Evolutionary conservation across 1,140 invertebrate genomes (phyloP).

Genomic region (Neocloeon triangulifer): DNA sequence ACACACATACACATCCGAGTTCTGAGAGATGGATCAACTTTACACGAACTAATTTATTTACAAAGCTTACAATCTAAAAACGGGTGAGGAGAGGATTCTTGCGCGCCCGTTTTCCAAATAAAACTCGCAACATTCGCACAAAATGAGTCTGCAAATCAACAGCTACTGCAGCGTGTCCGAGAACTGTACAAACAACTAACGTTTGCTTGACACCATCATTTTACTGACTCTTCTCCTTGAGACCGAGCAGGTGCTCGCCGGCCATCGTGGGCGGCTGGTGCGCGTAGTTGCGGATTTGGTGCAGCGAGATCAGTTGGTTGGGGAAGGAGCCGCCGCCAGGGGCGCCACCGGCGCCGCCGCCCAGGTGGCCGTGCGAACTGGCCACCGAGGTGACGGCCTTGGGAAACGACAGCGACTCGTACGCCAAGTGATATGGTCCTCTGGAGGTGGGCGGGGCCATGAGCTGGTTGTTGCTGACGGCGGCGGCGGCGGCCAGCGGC

Average conservation of each 20-base stretch:
- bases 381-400: constrained; percentile 14
- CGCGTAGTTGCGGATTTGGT: constrained; percentile 91
- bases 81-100: too few relatives aligned
- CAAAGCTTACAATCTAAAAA: too few relatives aligned
- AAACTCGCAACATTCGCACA: too few relatives aligned
- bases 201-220: too few relatives aligned
- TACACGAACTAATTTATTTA: too few relatives aligned
- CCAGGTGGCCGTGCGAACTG: constrained; percentile 15
- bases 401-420: constrained; percentile 75
- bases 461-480: constrained; percentile 26
- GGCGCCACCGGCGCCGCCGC: constrained; percentile 17
- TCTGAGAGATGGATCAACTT: too few relatives aligned
- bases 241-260: constrained; percentile 24
- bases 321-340: constrained; percentile 43
- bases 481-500: neutral
- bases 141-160: too few relatives aligned
- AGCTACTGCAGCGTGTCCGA: too few relatives aligned
- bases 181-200: too few relatives aligned
- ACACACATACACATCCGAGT: too few relatives aligned
- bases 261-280: constrained; percentile 46
- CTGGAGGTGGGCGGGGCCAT: constrained; percentile 42
- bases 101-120: too few relatives aligned
- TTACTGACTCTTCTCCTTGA: constrained; percentile 27
- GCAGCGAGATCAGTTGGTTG: constrained; percentile 84
- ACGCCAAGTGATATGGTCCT: constrained; percentile 56